phyloP scores from a whole-genome alignment of 2,797 vertebrate species.

The Girardinus metallicus region DNA sequence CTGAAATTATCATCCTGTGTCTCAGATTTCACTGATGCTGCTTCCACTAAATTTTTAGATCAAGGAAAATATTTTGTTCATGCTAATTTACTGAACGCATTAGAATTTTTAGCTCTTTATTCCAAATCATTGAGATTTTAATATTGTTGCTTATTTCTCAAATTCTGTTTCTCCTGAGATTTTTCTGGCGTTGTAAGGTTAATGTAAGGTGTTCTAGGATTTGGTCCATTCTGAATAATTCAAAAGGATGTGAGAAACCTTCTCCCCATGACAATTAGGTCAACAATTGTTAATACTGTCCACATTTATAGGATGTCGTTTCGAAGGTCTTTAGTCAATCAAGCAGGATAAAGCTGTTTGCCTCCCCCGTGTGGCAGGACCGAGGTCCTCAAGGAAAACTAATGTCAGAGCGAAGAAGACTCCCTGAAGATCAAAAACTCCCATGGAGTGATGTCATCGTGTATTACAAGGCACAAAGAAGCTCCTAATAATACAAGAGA shows the following conservation, averaged over 20 bases:
- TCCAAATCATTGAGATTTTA: background rate
- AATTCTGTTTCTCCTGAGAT: background rate
- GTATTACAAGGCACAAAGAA: conserved; percentile 18
- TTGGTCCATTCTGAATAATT: background rate
- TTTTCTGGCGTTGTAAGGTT: background rate
- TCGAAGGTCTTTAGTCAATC: conserved; percentile 16
- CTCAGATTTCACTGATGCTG: background rate
- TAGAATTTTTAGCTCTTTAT: background rate
- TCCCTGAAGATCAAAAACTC: conserved; percentile 33
- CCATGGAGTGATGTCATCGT: conserved; percentile 28
- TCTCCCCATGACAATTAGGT: conserved; percentile 19
- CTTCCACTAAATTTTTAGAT: background rate
- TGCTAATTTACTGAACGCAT: background rate
- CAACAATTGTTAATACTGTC: conserved; percentile 15
- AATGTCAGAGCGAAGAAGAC: conserved; percentile 20
- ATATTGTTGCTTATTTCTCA: background rate
- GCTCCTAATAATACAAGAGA: conserved; percentile 43
- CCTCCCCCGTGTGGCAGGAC: background rate
- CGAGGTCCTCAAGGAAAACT: conserved; percentile 24
- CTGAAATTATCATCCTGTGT: background rate
- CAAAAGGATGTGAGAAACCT: background rate
- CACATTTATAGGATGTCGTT: conserved; percentile 21
- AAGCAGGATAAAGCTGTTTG: conserved; percentile 15
- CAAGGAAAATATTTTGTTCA: background rate
- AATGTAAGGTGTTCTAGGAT: background rate